Evolutionary conservation across 2,888 invertebrate genomes (phyloP), one percentile per base, ranked within the genome.

Genomic region (Andrena chrysosceles): DNA sequence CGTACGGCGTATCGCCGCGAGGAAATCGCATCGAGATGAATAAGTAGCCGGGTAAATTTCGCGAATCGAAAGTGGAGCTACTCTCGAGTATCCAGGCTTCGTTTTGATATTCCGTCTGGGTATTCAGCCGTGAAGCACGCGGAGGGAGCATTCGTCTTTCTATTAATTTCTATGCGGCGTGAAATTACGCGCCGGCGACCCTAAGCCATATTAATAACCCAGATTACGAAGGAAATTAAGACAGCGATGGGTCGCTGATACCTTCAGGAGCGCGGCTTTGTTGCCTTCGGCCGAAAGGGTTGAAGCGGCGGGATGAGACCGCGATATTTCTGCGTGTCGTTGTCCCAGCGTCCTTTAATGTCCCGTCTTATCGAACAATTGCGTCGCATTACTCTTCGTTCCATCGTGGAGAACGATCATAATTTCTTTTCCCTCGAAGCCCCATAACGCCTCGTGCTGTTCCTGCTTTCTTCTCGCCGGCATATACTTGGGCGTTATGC

Each of bases 171-270:
- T 85, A 63, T 86, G 87, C 86, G 83, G 83, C 83, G 86, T 73
- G 85, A 88, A 89, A 90, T 91, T 89, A 87, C 86, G 89, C 81
- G 80, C 84, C 86, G 67, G 48, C 89, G 70, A 77, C 86, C 87
- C 87, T 92, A 93, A 93, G 92, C 91, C 90, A 91, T 93, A 93
- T 93, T 93, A 92, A 93, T 93, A 92, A 92, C 90, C 84, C 81
- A 92, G 92, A 92, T 93, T 92, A 92, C 89, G 86, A 87, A 89
- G 89, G 90, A 92, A 92, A 92, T 92, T 91, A 93, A 88, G 88
- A 84, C 84, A 82, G 84, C 85, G 83, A 88, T 85, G 87, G 87
- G 72, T 73, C 85, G 84, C 81, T 84, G 87, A 85, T 86, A 84
- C 81, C 87, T 82, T 79, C 42, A 78, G 80, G 63, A 82, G 70